These are phyloP conservation scores for Xenopus petersii DNA, from an alignment of 2,797 vertebrate species.

Conservation along the genomic window DNA sequence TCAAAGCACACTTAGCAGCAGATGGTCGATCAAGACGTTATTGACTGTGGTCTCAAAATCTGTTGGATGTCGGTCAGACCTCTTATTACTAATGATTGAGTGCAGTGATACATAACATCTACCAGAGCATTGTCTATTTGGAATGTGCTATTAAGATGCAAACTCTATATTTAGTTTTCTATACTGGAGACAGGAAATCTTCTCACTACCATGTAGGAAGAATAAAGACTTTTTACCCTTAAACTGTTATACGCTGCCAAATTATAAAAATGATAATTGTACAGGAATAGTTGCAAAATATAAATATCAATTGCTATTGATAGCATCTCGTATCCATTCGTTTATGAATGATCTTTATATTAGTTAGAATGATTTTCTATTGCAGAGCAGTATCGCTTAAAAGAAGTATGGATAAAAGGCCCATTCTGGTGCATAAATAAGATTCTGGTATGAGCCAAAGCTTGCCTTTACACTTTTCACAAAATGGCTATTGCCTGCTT, in stretches of 20 bases:
- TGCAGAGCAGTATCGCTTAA: no score
- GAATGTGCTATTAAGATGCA: slow-evolving; percentile 24
- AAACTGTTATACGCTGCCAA: neutral
- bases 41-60: slow-evolving; percentile 44
- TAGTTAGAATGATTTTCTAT: no score
- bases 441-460: no score
- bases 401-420: no score
- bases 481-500: no score
- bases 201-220: neutral
- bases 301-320: no score
- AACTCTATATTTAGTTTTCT: slow-evolving; percentile 20
- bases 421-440: no score
- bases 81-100: slow-evolving; percentile 34
- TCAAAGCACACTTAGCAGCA: slow-evolving; percentile 25
- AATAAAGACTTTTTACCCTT: neutral
- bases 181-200: neutral
- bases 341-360: no score
- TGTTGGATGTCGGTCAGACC: slow-evolving; percentile 42
- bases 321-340: no score
- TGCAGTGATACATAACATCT: slow-evolving; percentile 33
- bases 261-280: no score
- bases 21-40: slow-evolving; percentile 42
- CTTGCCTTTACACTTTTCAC: no score
- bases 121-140: slow-evolving; percentile 4
- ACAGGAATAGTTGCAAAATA: no score